Evolutionary conservation across 1,140 invertebrate genomes (phyloP), one percentile per base, ranked within the genome.

Genomic region (Helicoverpa zea): DNA sequence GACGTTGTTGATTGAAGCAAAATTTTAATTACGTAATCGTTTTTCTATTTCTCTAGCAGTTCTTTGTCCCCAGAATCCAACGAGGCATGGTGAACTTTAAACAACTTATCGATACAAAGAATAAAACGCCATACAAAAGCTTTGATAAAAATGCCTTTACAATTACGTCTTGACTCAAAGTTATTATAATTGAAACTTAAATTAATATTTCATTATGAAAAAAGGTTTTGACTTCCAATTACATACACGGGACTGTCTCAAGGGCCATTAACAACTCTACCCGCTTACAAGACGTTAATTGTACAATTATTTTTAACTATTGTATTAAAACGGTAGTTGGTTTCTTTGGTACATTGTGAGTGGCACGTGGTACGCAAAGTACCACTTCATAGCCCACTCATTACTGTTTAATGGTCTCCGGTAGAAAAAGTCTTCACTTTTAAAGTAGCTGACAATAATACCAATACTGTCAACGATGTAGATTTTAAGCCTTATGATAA

Each of bases 381-480:
- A 91, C 89, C 89, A 91, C 92, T 92, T 87, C 88, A 89, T 90
- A 87, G 87, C 83, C 90, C 90, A 93, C 92, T 94, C 91, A 93
- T 94, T 94, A 94, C 88, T 85, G 84, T 93, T 94, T 92, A 94
- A 94, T 93, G 90, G 91, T 92, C 89, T 92, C 86, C 84, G 80
- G 90, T 92, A 88, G 80, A 78, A 90, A 90, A 86, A 89, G 86
- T 51, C 68, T 63, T 74, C 49, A 29, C 54, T 79, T 79, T 51
- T 79, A 79, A 79, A 79, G 76, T 79, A 70, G 76, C 76, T 59
- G 63, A 59, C 76, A 68, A 79, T 43, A 35, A 68, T 68, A 35
- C 29, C 35, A 29, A 35, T 70, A 70, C 52, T 18, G n/a, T 3
- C 56, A 29, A 16, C 7, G 3, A 47, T 72, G 35, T 13, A 14